Percentiles rank a stretch among this genome's conserved stretches.
Conservation (phyloP, 2,113 vertebrate genomes). For the Raja brachyura region DNA sequence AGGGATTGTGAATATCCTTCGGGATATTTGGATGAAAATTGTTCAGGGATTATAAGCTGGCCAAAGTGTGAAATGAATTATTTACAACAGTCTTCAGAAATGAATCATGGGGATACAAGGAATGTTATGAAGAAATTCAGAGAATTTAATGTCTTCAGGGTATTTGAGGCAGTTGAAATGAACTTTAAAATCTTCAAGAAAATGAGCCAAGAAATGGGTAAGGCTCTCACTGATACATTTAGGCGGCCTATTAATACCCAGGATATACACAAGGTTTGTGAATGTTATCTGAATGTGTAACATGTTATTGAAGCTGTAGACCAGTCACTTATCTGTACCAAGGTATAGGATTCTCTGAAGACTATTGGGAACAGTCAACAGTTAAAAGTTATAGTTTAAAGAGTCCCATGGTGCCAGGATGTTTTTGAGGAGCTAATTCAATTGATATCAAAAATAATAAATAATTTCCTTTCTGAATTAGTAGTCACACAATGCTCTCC, state of each 20-base stretch:
- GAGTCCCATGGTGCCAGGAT: background rate
- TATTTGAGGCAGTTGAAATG: slow-evolving; percentile 10
- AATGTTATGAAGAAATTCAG: slow-evolving; percentile 25
- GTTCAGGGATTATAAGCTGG: slow-evolving; percentile 9
- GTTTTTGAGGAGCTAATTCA: background rate
- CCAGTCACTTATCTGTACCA: background rate
- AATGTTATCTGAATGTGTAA: slow-evolving; percentile 7
- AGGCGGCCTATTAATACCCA: slow-evolving; percentile 16
- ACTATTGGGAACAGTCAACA: background rate
- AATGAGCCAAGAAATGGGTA: slow-evolving; percentile 29
- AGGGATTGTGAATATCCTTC: background rate
- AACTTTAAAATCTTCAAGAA: slow-evolving; percentile 30
- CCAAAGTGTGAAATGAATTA: slow-evolving; percentile 28
- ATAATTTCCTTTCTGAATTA: background rate
- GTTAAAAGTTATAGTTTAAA: background rate
- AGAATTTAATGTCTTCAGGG: slow-evolving; percentile 16
- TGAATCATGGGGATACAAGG: slow-evolving; percentile 26
- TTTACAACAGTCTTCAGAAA: slow-evolving; percentile 35
- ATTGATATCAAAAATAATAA: background rate
- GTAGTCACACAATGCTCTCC: background rate
- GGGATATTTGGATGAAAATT: slow-evolving; percentile 15
- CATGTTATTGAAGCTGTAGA: background rate
- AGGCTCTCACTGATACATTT: slow-evolving; percentile 30
- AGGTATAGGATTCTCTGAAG: background rate
- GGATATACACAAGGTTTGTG: background rate